Base-by-base conservation (phyloP, 2,113 vertebrate genomes). In the Corvus cornix region DNA sequence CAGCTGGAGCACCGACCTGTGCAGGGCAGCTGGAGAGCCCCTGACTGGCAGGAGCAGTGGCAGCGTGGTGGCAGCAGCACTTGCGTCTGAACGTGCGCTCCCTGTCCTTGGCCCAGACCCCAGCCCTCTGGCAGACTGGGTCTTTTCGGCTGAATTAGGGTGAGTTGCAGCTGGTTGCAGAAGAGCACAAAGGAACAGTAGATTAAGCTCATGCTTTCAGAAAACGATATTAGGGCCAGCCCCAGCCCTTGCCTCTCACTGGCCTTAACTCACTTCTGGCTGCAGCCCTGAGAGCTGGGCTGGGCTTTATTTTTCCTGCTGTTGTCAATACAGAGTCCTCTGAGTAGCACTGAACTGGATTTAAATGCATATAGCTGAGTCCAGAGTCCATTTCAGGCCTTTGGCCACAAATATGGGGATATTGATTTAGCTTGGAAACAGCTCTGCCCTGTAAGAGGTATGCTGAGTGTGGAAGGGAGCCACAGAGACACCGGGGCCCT, bases 381-480 rank as follows among this genome's bases (percentile, higher is more conserved):
- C 81, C 35, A 58, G 73, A 43, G 56, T 70, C 95, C 39, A 20
- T 62, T 88, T 85, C 70, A 87, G 80, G 27, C 52, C 73, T 87
- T 60, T 93, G 83, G 69, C 83, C 87, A 21, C 11, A 24, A 59
- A 41, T 35, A 8, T 2, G 12, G 59, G 48, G 48, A 14, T 82
- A 72, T 89, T 59, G 83, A 86, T 81, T 93, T 58, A 69, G 56
- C 72, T 76, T 91, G 72, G 73, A 90, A 96, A 27, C 52, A 90
- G 13, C 46, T 78, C 43, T 84, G 66, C 39, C 74, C 56, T 88
- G 56, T 77, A 22, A 77, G 66, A 94, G 70, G 76, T 46, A 18
- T 4, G 11, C 53, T 30, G 56, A 72, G 33, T 56, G 67, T 67
- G 27, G 60, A 69, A 68, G 33, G 48, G 70, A 83, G 51, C 87